Evolutionary conservation across 1,140 invertebrate species (phyloP).

Genomic region (Argopecten irradians): DNA sequence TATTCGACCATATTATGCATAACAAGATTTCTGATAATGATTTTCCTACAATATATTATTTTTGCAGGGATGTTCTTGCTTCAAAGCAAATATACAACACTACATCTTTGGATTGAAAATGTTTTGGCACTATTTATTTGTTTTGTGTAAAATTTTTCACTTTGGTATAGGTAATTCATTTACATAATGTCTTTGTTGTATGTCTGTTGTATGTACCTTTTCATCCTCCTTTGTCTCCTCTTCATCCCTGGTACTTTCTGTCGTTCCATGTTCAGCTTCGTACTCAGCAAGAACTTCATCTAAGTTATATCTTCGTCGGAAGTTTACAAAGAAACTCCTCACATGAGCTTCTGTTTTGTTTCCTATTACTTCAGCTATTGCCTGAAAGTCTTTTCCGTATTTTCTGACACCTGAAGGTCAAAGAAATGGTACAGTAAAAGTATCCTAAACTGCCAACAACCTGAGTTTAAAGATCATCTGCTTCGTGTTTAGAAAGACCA

Average conservation of each 20-base stretch:
- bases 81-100: not conserved
- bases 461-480: not conserved
- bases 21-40: no score
- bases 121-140: not conserved
- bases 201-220: conserved; percentile 45
- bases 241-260: conserved; percentile 77
- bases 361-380: conserved; percentile 95
- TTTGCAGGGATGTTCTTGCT: not conserved
- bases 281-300: conserved; percentile 93
- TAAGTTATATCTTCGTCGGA: conserved; percentile 92
- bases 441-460: not conserved
- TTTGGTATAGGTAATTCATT: not conserved
- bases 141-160: not conserved
- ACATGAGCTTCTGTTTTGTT: conserved; percentile 96
- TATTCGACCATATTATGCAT: no score
- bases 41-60: no score
- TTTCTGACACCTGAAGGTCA: conserved; percentile 84
- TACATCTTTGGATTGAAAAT: not conserved
- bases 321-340: conserved; percentile 92
- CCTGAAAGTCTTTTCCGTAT: conserved; percentile 96
- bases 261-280: conserved; percentile 86
- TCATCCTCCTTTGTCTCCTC: conserved; percentile 76
- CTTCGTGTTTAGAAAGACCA: not conserved
- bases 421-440: not conserved
- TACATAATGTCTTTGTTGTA: not conserved